Evolutionary conservation across 1,140 invertebrate species (phyloP).

Genomic region (Drosophila ananassae): DNA sequence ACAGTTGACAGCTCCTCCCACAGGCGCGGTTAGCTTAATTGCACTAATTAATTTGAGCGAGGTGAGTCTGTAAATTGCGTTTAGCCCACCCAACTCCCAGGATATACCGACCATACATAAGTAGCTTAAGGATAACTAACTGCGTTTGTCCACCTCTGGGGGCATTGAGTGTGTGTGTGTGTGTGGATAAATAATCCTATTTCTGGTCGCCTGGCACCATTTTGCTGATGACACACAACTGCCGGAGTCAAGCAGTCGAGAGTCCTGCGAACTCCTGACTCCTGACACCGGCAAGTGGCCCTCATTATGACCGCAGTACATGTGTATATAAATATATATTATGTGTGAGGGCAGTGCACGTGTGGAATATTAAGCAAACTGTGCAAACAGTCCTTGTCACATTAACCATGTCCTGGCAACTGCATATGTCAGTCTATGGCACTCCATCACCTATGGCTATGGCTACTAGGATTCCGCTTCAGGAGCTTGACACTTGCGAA

Average conservation of each 20-base stretch:
- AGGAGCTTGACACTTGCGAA: slow-evolving; percentile 1
- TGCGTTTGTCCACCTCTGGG: slow-evolving; percentile 30
- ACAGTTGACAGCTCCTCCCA: slow-evolving; percentile 13
- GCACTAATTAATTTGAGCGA: slow-evolving; percentile 69
- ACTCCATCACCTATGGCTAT: slow-evolving; percentile 21
- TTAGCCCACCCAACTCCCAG: slow-evolving; percentile 2
- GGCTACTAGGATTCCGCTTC: not conserved
- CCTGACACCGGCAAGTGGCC: slow-evolving; percentile 30
- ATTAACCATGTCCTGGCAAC: slow-evolving; percentile 58
- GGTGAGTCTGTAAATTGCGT: slow-evolving; percentile 60
- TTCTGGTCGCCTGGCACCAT: slow-evolving; percentile 33
- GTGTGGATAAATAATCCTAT: slow-evolving; percentile 23
- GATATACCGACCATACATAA: slow-evolving; percentile 6
- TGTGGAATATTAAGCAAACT: slow-evolving; percentile 63
- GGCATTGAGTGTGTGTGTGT: slow-evolving; percentile 10
- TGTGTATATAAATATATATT: slow-evolving; percentile 5
- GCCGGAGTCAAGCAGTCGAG: slow-evolving; percentile 12
- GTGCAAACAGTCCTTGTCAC: slow-evolving; percentile 54
- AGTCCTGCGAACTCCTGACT: slow-evolving; percentile 39
- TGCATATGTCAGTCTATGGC: slow-evolving; percentile 45
- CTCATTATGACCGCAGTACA: slow-evolving; percentile 42
- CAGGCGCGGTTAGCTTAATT: slow-evolving; percentile 57
- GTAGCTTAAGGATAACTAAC: slow-evolving; percentile 36
- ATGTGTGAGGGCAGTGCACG: slow-evolving; percentile 38
- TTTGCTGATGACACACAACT: slow-evolving; percentile 62